A percentile compares a stretch with the other conserved stretches of the same genome.
Conservation (phyloP, 2,797 vertebrate genomes). For the Sandelia bainsii region DNA sequence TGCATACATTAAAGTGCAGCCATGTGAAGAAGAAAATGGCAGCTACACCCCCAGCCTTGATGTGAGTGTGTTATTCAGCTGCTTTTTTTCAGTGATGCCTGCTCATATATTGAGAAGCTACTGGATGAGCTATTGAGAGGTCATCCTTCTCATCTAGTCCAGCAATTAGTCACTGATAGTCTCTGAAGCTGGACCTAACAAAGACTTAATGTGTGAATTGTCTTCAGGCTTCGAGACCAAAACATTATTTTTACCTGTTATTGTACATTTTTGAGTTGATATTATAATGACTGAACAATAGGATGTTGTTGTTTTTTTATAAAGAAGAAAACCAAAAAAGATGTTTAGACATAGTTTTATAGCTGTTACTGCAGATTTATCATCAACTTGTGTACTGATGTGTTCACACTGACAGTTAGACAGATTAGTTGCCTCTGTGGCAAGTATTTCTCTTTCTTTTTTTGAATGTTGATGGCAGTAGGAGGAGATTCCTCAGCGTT, state of each 20-base stretch:
- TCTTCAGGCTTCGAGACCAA: constrained; percentile 24
- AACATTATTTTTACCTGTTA: constrained; percentile 14
- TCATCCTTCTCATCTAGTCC: constrained; percentile 18
- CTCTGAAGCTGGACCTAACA: constrained; percentile 40
- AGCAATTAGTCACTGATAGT: constrained; percentile 42
- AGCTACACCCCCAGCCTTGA: constrained; percentile 19
- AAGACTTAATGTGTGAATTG: not conserved
- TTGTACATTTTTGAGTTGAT: constrained; percentile 12
- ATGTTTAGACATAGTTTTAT: constrained; percentile 47
- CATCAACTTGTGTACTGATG: constrained; percentile 44
- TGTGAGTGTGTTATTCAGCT: constrained; percentile 30
- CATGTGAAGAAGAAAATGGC: constrained; percentile 18
- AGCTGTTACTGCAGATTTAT: constrained; percentile 55
- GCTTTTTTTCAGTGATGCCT: constrained; percentile 28
- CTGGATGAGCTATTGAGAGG: constrained; percentile 31
- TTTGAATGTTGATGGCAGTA: constrained; percentile 26
- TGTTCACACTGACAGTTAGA: constrained; percentile 58
- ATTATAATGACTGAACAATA: constrained; percentile 4
- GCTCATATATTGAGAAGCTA: constrained; percentile 35
- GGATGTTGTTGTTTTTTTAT: constrained; percentile 1
- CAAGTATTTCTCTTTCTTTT: constrained; percentile 18
- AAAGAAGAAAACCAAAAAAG: not conserved
- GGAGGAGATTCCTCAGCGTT: constrained; percentile 42
- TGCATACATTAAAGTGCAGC: constrained; percentile 23
- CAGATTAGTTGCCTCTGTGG: constrained; percentile 41